Base-by-base conservation (phyloP, 2,888 invertebrate genomes). In the Cerastoderma edule region DNA sequence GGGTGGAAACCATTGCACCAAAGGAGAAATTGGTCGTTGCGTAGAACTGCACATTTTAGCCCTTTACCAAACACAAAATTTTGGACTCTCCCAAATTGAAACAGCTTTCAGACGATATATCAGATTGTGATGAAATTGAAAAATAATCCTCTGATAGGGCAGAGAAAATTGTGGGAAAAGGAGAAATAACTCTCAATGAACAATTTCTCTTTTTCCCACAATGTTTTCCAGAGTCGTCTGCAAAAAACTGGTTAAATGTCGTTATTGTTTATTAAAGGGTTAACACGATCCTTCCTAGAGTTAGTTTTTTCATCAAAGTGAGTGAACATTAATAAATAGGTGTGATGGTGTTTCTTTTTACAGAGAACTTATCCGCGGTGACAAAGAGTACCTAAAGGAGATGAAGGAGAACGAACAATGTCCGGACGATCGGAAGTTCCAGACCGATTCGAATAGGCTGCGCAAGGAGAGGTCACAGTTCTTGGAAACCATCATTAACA, bases 331-430 rank as follows among this genome's bases (percentile, higher is more conserved):
- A n/a, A n/a, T n/a, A n/a, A n/a, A n/a, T n/a, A n/a, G n/a, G n/a
- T n/a, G n/a, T n/a, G n/a, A n/a, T n/a, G n/a, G n/a, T 22, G 10
- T 19, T 56, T 4, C 19, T 5, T 32, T 16, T 57, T 57, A 16
- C 39, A 89, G 89, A 33, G 89, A 88, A 64, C 75, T 89, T 69
- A 67, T 88, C 10, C 50, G 66, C 16, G 87, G 89, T 24, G 87
- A 87, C 73, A 79, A 81, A 27, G 85, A 84, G 39, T 84, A 85
- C 68, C 68, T 80, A 39, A 57, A 66, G 39, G 32, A 71, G 27
- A 46, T 79, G 22, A 56, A 65, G 10, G 72, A 75, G 53, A 71
- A 69, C 10, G 69, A 64, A 46, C 72, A 82, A 68, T 78, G 78
- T 44, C 81, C 78, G 19, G 81, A 81, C 53, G 75, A 78, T 32